Evolutionary conservation across 2,113 vertebrate genomes (phyloP), one percentile per base, ranked within the genome.

Genomic region (Pithys albifrons): DNA sequence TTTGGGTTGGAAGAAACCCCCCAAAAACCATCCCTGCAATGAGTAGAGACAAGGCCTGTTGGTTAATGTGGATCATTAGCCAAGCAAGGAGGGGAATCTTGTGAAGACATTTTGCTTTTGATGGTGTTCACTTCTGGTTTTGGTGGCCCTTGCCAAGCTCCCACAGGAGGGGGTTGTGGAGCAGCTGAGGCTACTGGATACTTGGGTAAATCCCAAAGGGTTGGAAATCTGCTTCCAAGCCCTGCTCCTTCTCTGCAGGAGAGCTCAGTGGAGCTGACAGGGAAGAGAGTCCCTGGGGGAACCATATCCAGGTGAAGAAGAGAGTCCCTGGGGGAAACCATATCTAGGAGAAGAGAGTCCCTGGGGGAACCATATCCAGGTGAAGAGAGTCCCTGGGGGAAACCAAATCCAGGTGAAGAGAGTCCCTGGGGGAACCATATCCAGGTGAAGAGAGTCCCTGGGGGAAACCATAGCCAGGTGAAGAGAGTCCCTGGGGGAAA

Each of bases 131-230:
- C 16, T 62, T 58, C 3, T 19, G 41, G n/a, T 29, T 88, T 43
- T 7, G 25, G 12, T 51, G 51, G 33, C 29, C 71, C 48, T 12
- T 4, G 10, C 54, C 15, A 9, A 57, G 70, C 20, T 75, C 33
- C 29, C 2, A 0, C 5, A 0, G 69, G 67, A 54, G 39, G 13
- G 0, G 15, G 33, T 2, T 29, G 16, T 7, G 64, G 41, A 51
- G 71, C 39, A 43, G 71, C 43, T 43, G 28, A 33, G 14, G 33
- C 48, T 59, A 37, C 54, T 29, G 70, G 37, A 20, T 20, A 7
- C 27, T 48, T 58, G 33, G 25, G 17, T 31, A 49, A 24, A 29
- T 64, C 75, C 75, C 70, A 23, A 1, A 11, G 62, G 41, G 83
- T 14, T 45, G 37, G 71, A 81, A 61, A 70, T 57, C 39, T 52